phyloP scores from a whole-genome alignment of 1,140 invertebrate species.

The Brachionus paranguensis region DNA sequence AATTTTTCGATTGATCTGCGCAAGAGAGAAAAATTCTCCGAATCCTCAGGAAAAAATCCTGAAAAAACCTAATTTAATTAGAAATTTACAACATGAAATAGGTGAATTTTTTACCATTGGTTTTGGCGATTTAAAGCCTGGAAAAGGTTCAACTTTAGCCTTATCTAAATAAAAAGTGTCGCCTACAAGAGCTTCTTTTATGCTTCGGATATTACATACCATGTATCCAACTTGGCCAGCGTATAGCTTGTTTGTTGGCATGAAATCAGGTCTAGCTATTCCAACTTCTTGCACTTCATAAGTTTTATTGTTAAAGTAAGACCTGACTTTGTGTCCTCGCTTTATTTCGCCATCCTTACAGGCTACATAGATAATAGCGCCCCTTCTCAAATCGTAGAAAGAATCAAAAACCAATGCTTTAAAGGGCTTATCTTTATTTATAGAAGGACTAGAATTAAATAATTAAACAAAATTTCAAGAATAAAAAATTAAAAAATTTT shows the following conservation, averaged over 20 bases:
- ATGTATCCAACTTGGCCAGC: conserved; percentile 70
- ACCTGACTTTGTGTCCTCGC: conserved; percentile 64
- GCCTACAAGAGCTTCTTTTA: conserved; percentile 72
- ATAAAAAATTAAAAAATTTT: not conserved
- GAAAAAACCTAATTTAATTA: conserved; percentile 65
- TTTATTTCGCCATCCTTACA: conserved; percentile 53
- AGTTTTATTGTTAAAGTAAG: conserved; percentile 62
- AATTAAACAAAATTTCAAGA: not conserved
- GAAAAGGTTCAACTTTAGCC: not conserved
- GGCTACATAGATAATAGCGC: conserved; percentile 69
- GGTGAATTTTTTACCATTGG: conserved; percentile 12
- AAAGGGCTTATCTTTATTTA: conserved; percentile 61
- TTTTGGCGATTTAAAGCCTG: conserved; percentile 34
- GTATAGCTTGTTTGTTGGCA: conserved; percentile 65
- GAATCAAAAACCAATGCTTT: conserved; percentile 84
- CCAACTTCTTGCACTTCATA: conserved; percentile 76
- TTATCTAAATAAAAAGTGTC: conserved; percentile 67
- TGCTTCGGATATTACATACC: conserved; percentile 71
- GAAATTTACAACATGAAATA: not conserved
- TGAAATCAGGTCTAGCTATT: conserved; percentile 57
- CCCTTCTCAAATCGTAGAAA: conserved; percentile 82
- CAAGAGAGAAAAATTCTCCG: conserved; percentile 67
- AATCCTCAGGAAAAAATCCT: conserved; percentile 84
- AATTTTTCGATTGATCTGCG: conserved; percentile 78
- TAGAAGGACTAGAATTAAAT: conserved; percentile 58